These are phyloP conservation scores for Psilopogon haemacephalus DNA, from an alignment of 2,113 vertebrate species.

Conservation along the genomic window DNA sequence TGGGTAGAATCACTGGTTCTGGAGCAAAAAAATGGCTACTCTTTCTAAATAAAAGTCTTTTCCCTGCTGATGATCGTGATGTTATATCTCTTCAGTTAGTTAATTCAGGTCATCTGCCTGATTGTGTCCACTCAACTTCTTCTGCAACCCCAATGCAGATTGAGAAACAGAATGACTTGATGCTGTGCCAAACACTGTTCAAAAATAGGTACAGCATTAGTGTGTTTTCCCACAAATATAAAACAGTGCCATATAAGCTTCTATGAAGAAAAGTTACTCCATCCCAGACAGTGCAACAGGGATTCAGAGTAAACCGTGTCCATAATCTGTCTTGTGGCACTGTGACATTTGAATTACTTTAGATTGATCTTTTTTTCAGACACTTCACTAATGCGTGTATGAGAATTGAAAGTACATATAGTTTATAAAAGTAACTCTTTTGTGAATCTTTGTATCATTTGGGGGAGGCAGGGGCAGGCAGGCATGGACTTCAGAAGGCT, in stretches of 20 bases:
- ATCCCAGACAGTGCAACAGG: background rate
- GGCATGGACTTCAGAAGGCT: too few relatives aligned
- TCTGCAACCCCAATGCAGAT: accelerated
- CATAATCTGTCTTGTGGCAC: background rate
- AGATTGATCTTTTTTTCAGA: background rate
- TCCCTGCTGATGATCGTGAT: too few relatives aligned
- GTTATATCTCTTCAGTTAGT: background rate
- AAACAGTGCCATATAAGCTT: background rate
- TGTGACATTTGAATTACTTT: background rate
- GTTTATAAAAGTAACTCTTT: background rate
- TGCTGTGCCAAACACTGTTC: background rate
- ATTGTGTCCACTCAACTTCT: background rate
- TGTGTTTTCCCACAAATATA: background rate
- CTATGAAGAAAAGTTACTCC: background rate
- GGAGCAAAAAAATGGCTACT: background rate
- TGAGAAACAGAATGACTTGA: background rate
- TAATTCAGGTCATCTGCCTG: background rate
- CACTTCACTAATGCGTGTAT: background rate
- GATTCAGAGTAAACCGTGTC: background rate
- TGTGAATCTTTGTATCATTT: background rate
- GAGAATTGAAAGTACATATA: background rate
- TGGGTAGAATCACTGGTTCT: background rate
- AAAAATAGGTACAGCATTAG: background rate
- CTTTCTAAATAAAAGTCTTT: background rate
- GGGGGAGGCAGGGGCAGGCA: too few relatives aligned